Base-by-base conservation (phyloP, 1,140 invertebrate genomes). In the Tachypleus tridentatus region DNA sequence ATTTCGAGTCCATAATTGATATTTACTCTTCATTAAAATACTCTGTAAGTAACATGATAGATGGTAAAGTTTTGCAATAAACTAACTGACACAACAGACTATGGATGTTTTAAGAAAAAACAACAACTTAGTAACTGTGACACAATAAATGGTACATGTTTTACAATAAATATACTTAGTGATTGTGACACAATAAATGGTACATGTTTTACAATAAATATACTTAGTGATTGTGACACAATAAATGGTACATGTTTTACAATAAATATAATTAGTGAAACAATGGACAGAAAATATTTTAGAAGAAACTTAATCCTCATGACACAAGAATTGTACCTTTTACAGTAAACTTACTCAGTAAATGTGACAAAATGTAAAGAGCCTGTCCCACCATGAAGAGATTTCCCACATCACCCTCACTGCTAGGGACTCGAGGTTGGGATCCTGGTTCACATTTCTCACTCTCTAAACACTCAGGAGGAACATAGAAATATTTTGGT, bases 401-500 rank as follows among this genome's bases (percentile, higher is more conserved):
- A 8, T 77, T 74, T 50, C 76, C 74, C 4, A 74, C 64, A 60
- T 77, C 77, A 3, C 81, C 79, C 84, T 87, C 84, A 50, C 80
- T 79, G 68, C 84, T 86, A 3, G 87, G 77, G 58, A 84, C 63
- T 71, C 85, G 80, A 4, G 82, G 76, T 54, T 85, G 84, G 59
- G 82, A 85, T 57, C 88, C 86, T 4, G 90, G 89, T 48, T 87
- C 82, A 58, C 69, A 77, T 68, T 81, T 83, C 76, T 96, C 93
- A 62, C 76, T 77, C 54, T 91, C 87, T 56, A 97, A 78, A 62
- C 80, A 81, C 60, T 94, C 88, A 67, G 86, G 83, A 1, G 91
- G 86, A 4, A 98, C 87, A 75, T 89, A 95, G 77, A 89, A 98
- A 77, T 93, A 98, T 87, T 86, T 85, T 2, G 86, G 85, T 58